A percentile compares a stretch with the other conserved stretches of the same genome.
These are phyloP conservation scores for Drosophila kohkoa DNA, from an alignment of 1,140 invertebrate species.

Conservation along the genomic window DNA sequence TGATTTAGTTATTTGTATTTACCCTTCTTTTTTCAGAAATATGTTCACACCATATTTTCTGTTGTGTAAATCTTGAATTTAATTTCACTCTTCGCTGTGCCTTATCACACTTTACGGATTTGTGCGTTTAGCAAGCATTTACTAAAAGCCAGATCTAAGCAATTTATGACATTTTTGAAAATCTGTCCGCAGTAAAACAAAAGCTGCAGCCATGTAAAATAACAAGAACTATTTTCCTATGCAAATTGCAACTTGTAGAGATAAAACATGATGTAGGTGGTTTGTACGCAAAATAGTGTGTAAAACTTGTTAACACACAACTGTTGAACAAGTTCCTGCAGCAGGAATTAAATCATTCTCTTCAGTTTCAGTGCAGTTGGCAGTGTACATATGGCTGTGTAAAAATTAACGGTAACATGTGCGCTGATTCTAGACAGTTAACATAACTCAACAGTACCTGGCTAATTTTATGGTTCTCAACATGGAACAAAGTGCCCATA, in stretches of 20 bases:
- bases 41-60: too few species aligned
- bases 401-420: conserved; percentile 67
- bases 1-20: too few species aligned
- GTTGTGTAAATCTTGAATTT: neutral
- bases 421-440: conserved; percentile 36
- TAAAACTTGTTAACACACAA: conserved; percentile 47
- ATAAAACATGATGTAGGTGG: conserved; percentile 18
- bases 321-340: conserved; percentile 43
- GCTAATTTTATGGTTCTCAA: conserved; percentile 54
- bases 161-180: conserved; percentile 56
- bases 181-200: neutral
- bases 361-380: conserved; percentile 20
- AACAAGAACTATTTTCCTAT: too few species aligned
- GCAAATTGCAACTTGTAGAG: conserved; percentile 28
- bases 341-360: conserved; percentile 65
- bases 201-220: neutral
- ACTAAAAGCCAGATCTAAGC: conserved; percentile 9
- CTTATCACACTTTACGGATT: neutral
- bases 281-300: neutral
- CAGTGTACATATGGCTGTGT: neutral
- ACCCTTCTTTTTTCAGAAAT: too few species aligned
- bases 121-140: neutral
- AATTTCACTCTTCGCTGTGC: neutral
- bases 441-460: conserved; percentile 59
- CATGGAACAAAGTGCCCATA: conserved; percentile 64